Conservation (phyloP, 2,888 invertebrate genomes). For the Pyrrhosoma nymphula region DNA sequence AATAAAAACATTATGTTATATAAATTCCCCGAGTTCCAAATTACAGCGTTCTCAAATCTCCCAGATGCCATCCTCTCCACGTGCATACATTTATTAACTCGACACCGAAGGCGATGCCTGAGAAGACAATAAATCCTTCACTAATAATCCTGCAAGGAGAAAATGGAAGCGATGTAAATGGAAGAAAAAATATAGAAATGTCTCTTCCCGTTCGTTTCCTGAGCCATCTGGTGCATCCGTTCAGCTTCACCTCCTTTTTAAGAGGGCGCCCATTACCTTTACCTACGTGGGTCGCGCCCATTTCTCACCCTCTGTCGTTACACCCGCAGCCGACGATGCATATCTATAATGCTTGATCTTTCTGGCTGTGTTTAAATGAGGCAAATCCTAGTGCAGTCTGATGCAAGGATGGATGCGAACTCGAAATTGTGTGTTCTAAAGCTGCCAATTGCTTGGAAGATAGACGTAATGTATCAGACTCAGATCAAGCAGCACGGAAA, state of each 20-base stretch:
- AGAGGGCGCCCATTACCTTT: background rate
- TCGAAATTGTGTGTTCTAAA: too few relatives aligned
- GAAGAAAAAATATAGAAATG: background rate
- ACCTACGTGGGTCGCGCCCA: background rate
- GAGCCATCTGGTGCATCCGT: constrained; percentile 27
- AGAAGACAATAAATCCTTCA: constrained; percentile 44
- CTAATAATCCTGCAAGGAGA: background rate
- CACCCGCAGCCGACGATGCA: background rate
- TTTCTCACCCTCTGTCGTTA: constrained; percentile 1
- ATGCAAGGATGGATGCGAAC: too few relatives aligned
- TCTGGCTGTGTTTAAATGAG: too few relatives aligned
- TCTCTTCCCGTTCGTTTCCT: constrained; percentile 19
- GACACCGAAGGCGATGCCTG: background rate
- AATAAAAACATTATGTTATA: background rate
- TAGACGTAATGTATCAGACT: too few relatives aligned
- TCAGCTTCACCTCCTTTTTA: background rate
- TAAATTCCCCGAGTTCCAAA: background rate
- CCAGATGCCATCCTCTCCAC: background rate
- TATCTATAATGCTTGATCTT: background rate
- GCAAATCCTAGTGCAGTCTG: too few relatives aligned
- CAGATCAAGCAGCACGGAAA: too few relatives aligned
- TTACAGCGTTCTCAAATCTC: background rate
- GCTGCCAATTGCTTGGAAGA: too few relatives aligned
- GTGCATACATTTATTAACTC: constrained; percentile 30
- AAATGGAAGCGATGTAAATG: background rate